A percentile compares a stretch with the other conserved stretches of the same genome.
Conservation (phyloP, 2,888 invertebrate genomes). For the Macrophya annulata region DNA sequence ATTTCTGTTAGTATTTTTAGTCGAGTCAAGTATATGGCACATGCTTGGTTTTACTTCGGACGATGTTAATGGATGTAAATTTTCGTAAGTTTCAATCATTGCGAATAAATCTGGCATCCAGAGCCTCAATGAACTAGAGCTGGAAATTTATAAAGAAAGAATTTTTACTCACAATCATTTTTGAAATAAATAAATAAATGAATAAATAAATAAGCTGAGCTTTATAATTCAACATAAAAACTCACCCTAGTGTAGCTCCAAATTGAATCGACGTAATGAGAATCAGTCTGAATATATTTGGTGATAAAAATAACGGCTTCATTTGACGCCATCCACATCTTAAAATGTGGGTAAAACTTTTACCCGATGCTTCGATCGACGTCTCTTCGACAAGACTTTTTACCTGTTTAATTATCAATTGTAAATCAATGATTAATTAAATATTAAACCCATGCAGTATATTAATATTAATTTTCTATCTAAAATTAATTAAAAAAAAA, state of each 20-base stretch:
- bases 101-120: conserved; percentile 95
- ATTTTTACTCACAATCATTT: not conserved
- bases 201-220: not conserved
- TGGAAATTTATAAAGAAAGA: conserved; percentile 72
- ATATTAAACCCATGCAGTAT: no score
- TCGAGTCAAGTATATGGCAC: conserved; percentile 55
- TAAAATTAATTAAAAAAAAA: no score
- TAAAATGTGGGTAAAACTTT: conserved; percentile 79
- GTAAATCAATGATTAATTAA: not conserved
- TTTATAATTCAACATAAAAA: conserved; percentile 37
- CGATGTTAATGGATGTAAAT: conserved; percentile 67
- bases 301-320: conserved; percentile 85
- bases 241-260: conserved; percentile 85
- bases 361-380: conserved; percentile 71
- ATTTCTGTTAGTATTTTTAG: conserved; percentile 61
- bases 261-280: conserved; percentile 86
- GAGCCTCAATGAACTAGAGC: conserved; percentile 90
- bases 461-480: no score
- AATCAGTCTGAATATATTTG: conserved; percentile 84
- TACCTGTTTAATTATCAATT: conserved; percentile 74
- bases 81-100: conserved; percentile 82
- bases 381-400: conserved; percentile 77
- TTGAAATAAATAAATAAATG: not conserved
- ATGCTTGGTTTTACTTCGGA: conserved; percentile 48
- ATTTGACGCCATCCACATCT: conserved; percentile 85